A percentile compares a stretch with the other conserved stretches of the same genome.
These are phyloP conservation scores for Hydrochoerus hydrochaeris DNA, from an alignment of 2,113 vertebrate genomes.

Conservation along the genomic window DNA sequence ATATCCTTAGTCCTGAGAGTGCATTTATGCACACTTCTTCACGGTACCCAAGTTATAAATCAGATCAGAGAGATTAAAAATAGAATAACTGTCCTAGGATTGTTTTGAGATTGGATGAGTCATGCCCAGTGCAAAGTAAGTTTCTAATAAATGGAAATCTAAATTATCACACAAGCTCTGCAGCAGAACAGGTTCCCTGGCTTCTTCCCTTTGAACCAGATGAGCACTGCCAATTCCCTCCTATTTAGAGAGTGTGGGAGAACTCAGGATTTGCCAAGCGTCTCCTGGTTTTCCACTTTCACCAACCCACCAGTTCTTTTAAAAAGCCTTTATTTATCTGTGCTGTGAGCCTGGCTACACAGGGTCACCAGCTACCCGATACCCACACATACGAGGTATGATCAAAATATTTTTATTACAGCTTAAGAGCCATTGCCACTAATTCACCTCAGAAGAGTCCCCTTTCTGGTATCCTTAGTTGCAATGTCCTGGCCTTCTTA, in stretches of 20 bases:
- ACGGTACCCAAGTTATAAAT: not conserved
- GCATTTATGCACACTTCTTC: not conserved
- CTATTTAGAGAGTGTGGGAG: not conserved
- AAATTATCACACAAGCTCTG: not conserved
- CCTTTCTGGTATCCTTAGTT: not conserved
- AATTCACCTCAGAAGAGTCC: not conserved
- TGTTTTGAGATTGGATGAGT: conserved; percentile 23
- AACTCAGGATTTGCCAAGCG: not conserved
- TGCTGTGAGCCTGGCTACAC: not conserved
- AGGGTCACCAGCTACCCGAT: not conserved
- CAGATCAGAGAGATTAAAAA: not conserved
- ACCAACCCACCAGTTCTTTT: not conserved
- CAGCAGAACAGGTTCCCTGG: not conserved
- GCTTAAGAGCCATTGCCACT: not conserved
- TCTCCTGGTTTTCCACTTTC: not conserved
- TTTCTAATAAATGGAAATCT: not conserved
- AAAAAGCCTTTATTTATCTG: not conserved
- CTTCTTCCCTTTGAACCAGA: not conserved
- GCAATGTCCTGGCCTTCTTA: not conserved
- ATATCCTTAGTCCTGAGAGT: not conserved
- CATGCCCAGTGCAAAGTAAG: not conserved
- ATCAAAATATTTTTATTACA: not conserved
- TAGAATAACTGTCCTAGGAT: not conserved
- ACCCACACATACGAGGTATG: not conserved
- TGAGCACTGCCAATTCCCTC: not conserved